Evolutionary conservation across 2,797 vertebrate genomes (phyloP).

Genomic region (Corythornis leucogaster): DNA sequence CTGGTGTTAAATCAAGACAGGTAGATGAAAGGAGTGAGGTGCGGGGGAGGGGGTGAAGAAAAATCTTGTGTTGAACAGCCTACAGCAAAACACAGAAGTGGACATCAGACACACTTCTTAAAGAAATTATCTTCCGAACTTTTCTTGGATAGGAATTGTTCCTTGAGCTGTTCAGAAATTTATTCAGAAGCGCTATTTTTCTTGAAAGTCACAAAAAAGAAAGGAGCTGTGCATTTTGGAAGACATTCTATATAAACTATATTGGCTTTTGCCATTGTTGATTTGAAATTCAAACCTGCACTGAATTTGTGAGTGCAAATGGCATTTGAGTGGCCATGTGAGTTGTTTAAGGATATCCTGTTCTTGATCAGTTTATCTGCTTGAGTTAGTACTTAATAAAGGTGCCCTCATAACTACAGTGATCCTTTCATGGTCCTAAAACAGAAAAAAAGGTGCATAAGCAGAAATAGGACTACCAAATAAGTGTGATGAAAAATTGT

Average conservation of each 20-base stretch:
- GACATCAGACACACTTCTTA: neutral
- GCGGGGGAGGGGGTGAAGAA: accelerated
- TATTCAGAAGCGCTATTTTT: neutral
- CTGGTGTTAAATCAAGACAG: neutral
- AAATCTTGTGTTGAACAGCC: neutral
- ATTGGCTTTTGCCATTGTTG: neutral
- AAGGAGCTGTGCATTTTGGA: neutral
- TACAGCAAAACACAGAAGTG: neutral
- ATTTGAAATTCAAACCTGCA: neutral
- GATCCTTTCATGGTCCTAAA: neutral
- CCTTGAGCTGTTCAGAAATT: neutral
- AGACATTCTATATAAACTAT: neutral
- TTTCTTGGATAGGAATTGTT: neutral
- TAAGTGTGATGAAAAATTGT: neutral
- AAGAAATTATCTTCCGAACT: neutral
- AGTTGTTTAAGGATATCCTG: neutral
- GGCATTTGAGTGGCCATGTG: neutral
- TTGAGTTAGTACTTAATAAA: neutral
- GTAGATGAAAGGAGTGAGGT: neutral
- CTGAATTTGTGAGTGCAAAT: neutral
- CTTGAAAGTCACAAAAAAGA: neutral
- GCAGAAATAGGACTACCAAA: neutral
- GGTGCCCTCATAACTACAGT: neutral
- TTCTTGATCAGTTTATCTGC: neutral
- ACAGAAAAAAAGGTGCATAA: neutral